Percentiles rank a stretch among this genome's conserved stretches.
Conservation (phyloP, 35 echinoderm and acorn worm species). For the Diadema setosum region DNA sequence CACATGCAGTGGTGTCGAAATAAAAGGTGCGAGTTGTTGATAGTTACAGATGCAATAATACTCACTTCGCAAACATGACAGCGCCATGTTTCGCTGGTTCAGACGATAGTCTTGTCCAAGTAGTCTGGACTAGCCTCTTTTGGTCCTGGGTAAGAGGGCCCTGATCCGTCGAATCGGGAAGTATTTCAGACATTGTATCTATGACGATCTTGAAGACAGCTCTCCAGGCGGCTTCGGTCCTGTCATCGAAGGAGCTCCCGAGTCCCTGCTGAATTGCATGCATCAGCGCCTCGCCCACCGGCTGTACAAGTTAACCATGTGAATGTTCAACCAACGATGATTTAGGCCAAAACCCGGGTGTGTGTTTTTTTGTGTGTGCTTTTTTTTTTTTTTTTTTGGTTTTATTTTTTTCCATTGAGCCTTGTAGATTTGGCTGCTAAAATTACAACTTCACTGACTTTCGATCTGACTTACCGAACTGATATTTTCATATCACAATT, state of each 20-base stretch:
- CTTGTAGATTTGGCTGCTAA: too few relatives aligned
- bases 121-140: neutral
- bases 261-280: neutral
- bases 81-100: neutral
- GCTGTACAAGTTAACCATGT: neutral
- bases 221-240: neutral
- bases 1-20: too few relatives aligned
- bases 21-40: too few relatives aligned
- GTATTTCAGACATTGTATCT: neutral
- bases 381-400: too few relatives aligned
- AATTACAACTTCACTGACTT: too few relatives aligned
- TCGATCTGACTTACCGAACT: too few relatives aligned
- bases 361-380: too few relatives aligned
- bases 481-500: too few relatives aligned
- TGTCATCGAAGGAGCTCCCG: neutral
- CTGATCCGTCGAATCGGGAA: neutral
- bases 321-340: too few relatives aligned
- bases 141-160: neutral
- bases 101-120: neutral
- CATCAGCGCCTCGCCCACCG: neutral
- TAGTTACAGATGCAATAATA: too few relatives aligned
- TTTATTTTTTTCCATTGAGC: too few relatives aligned
- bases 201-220: neutral
- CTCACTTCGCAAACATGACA: conserved; percentile 29
- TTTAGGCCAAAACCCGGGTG: too few relatives aligned